A percentile compares a stretch with the other conserved stretches of the same genome.
Evolutionary conservation across 2,113 vertebrate genomes (phyloP).

Genomic region (Columba janthina): DNA sequence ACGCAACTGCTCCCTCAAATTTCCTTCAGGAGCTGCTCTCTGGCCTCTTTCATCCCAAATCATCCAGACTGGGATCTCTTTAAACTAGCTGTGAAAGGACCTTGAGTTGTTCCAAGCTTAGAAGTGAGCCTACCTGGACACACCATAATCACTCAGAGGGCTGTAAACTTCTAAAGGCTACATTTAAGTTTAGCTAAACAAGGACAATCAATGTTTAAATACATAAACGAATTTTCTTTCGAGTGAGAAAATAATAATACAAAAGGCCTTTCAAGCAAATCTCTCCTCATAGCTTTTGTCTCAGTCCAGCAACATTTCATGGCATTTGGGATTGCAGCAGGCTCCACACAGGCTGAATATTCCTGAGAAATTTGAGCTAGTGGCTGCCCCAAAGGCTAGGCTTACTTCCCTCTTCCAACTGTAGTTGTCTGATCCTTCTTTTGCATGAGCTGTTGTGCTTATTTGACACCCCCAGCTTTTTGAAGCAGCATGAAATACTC

Average conservation of each 20-base stretch:
- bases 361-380: constrained; percentile 13
- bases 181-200: background rate
- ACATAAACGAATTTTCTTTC: background rate
- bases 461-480: background rate
- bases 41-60: background rate
- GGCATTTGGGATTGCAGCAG: constrained; percentile 12
- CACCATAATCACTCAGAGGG: background rate
- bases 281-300: background rate
- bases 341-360: background rate
- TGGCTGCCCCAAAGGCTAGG: constrained; percentile 29
- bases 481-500: background rate
- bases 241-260: background rate
- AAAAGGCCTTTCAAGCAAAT: background rate
- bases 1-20: background rate
- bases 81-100: background rate
- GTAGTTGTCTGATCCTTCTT: background rate
- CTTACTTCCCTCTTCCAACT: background rate
- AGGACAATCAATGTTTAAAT: background rate
- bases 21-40: background rate
- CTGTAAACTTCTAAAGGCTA: background rate
- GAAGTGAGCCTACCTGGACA: background rate
- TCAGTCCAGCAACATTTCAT: background rate
- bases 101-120: background rate
- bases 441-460: background rate
- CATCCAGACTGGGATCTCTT: background rate